phyloP scores from a whole-genome alignment of 2,888 invertebrate genomes.

The Griposia aprilina region DNA sequence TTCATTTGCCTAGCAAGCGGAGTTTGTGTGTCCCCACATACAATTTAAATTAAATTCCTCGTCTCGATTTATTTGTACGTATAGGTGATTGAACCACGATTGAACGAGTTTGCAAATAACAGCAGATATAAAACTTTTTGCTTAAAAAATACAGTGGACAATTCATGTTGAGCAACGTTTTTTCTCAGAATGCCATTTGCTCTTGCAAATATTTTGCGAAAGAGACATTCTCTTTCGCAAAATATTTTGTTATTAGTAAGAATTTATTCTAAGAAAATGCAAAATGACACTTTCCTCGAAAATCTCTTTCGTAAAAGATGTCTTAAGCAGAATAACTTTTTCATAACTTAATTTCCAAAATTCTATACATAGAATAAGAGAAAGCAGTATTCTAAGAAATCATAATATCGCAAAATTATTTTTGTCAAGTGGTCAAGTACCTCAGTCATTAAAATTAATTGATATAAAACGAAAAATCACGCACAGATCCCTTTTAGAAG shows the following conservation, averaged over 20 bases:
- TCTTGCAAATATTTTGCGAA: no score
- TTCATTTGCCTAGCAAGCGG: not conserved
- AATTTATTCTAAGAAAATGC: not conserved
- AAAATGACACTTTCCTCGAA: not conserved
- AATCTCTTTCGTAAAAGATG: not conserved
- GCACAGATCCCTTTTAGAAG: not conserved
- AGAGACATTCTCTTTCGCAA: no score
- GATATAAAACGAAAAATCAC: not conserved
- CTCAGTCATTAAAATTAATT: conserved; percentile 28
- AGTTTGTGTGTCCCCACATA: conserved; percentile 19
- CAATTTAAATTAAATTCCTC: conserved; percentile 25
- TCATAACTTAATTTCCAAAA: not conserved
- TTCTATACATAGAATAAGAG: not conserved
- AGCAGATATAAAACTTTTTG: not conserved
- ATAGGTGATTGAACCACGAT: conserved; percentile 30
- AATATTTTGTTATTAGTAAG: not conserved
- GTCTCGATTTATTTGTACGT: conserved; percentile 30
- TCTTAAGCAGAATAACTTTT: not conserved
- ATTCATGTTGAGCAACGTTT: not conserved
- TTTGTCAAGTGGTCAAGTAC: conserved; percentile 4
- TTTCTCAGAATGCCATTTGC: not conserved
- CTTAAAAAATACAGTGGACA: not conserved
- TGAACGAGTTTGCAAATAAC: conserved; percentile 18
- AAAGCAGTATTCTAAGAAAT: not conserved
- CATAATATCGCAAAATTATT: not conserved